phyloP scores from a whole-genome alignment of 2,113 vertebrate genomes.

The Pleuronectes platessa region DNA sequence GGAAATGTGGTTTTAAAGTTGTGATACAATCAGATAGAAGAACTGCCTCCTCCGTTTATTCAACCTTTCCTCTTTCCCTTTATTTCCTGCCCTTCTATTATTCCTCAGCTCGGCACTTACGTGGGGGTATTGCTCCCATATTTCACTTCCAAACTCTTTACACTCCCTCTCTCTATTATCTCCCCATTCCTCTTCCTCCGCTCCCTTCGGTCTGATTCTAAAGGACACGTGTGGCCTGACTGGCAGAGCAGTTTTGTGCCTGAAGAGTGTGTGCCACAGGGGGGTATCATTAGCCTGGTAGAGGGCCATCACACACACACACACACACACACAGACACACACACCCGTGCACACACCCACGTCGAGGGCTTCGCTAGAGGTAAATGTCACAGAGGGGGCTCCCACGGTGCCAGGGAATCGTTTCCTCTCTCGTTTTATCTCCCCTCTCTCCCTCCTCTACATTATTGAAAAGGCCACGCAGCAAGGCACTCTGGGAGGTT shows the following conservation, averaged over 20 bases:
- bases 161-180: conserved; percentile 5
- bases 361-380: conserved; percentile 47
- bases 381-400: conserved; percentile 74
- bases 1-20: too few species aligned
- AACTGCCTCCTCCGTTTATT: conserved; percentile 1
- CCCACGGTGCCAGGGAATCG: conserved; percentile 61
- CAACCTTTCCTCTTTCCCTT: conserved; percentile 16
- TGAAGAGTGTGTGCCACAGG: conserved; percentile 39
- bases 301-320: conserved; percentile 45
- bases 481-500: conserved; percentile 69
- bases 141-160: conserved; percentile 1
- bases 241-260: conserved; percentile 40
- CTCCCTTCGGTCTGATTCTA: conserved; percentile 28
- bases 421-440: conserved; percentile 65
- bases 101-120: neutral
- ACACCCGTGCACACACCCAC: conserved; percentile 50
- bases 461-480: conserved; percentile 83
- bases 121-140: neutral
- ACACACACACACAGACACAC: conserved; percentile 42
- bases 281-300: conserved; percentile 69
- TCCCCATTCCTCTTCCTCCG: neutral
- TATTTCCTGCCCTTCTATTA: neutral
- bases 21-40: neutral
- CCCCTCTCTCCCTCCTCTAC: conserved; percentile 49
- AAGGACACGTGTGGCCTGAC: conserved; percentile 48